Base-by-base conservation (phyloP, 2,797 vertebrate genomes). In the Pachyuromys duprasi region DNA sequence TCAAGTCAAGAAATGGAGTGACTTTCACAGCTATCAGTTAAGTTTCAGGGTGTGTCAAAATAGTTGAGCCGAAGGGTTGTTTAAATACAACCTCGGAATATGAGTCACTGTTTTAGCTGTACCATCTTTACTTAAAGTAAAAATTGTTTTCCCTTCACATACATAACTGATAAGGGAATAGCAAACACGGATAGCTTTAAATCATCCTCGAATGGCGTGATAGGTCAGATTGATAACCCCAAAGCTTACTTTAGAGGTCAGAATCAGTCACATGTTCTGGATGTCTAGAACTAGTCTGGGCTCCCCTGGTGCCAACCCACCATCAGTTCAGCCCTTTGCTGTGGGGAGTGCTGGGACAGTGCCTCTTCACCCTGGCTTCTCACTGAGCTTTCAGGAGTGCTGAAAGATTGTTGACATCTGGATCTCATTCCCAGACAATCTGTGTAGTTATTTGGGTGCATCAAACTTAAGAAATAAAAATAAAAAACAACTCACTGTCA, bases 101-200 rank as follows among this genome's bases (percentile, higher is more conserved):
- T 39, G 60, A 67, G 31, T 80, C 26, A 36, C 79, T 39, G 28
- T 39, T 80, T 79, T 28, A 79, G 33, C 60, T 28, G 8, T 55
- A 33, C 7, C 70, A 87, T 62, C 9, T 88, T 92, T 92, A 74
- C 65, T 57, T 26, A 96, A 63, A 86, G 86, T 75, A 92, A 90
- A 93, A 78, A 67, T 45, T 31, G 45, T 90, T 91, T 92, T 79
- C 65, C 75, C 89, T 93, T 96, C 31, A 75, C 4, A 45, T 79
- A 79, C 78, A 2, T 95, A 91, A 89, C 26, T 78, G 49, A 93
- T 94, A 91, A 97, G 90, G 79, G 86, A 94, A 93, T 86, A 82
- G 24, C 36, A 93, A 67, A 78, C 9, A 57, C 63, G 8, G 62
- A 63, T 92, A 55, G 89, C 89, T 94, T 90, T 88, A 96, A 96